Evolutionary conservation across 2,113 vertebrate species (phyloP).

Genomic region (Alces alces): DNA sequence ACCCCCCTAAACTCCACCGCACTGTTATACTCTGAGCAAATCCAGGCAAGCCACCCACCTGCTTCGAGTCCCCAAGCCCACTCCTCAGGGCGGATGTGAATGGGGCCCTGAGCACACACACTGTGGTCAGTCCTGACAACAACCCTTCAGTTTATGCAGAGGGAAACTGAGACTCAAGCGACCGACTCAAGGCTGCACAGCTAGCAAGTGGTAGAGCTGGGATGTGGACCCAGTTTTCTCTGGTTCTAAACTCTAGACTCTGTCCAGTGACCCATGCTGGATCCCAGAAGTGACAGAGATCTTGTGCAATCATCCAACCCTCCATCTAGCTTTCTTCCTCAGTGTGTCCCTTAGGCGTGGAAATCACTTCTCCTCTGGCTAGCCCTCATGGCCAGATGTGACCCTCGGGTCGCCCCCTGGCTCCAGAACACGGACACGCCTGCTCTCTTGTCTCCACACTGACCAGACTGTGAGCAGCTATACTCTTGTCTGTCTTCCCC

Average conservation of each 20-base stretch:
- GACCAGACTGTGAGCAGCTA: neutral
- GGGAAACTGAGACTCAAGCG: neutral
- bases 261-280: neutral
- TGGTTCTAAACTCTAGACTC: neutral
- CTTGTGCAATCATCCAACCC: accelerated
- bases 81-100: neutral
- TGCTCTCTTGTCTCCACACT: neutral
- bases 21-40: neutral
- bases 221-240: neutral
- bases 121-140: neutral
- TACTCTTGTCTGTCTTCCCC: neutral
- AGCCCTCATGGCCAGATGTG: neutral
- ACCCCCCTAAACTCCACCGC: no score
- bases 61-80: neutral
- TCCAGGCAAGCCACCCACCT: neutral
- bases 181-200: neutral
- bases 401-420: accelerated
- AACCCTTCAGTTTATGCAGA: neutral
- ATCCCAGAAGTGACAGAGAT: neutral
- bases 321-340: neutral
- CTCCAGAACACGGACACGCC: accelerated
- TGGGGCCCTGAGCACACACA: neutral
- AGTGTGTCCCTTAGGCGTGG: neutral
- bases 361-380: neutral
- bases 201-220: neutral